Base-by-base conservation (phyloP, 1,140 invertebrate genomes). In the Zaprionus gabonicus region DNA sequence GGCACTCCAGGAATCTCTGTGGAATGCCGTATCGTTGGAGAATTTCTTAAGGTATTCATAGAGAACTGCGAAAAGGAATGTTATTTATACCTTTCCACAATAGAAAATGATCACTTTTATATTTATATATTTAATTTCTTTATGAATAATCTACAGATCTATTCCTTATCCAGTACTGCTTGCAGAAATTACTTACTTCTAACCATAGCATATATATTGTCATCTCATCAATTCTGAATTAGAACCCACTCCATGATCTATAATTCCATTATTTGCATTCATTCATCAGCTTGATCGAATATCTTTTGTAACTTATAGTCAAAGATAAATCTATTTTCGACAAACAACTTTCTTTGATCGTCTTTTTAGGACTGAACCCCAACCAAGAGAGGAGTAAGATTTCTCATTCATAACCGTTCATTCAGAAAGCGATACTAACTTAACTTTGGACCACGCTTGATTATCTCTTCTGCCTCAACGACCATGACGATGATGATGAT, bases 351-450 rank as follows among this genome's bases (percentile, higher is more conserved):
- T 58, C 38, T 23, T 28, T 56, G 34, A 67, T 17, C 31, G 15
- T 65, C 62, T 38, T 13, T 59, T 34, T 23, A 20, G 15, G 10
- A 31, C 7, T 63, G 27, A 49, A 15, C 25, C 28, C 6, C 31
- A 36, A 17, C 34, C 38, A 6, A 41, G 38, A 46, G 41, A 9
- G n/a, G 41, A 17, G n/a, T 46, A 46, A 46, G 9, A 7, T 46
- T 46, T 46, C 57, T 64, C 63, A 82, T 78, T 76, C 82, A 82
- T 72, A 64, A 60, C 31, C 20, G 51, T 77, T 80, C 82, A 85
- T 86, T 86, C 71, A 86, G 41, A 49, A 46, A 44, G 38, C 44
- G 38, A 25, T 28, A 12, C 27, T 31, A 17, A 44, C 20, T 64
- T 34, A 28, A 25, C 17, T 51, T 53, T 53, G 31, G 36, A 15